phyloP scores from a whole-genome alignment of 2,888 invertebrate species.

The Tenthredo distinguenda region DNA sequence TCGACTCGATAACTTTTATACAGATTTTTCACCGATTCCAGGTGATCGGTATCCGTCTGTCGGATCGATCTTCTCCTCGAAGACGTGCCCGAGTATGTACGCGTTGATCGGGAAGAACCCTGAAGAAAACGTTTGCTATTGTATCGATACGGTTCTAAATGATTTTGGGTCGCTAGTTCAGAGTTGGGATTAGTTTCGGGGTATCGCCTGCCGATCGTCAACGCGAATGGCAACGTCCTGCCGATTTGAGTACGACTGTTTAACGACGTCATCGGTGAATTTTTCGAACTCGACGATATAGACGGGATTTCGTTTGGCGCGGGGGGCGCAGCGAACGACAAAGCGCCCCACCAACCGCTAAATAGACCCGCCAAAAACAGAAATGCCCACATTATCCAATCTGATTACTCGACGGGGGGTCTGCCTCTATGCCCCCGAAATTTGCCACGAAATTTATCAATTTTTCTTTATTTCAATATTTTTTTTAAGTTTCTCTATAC shows the following conservation, averaged over 20 bases:
- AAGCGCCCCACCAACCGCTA: conserved; percentile 76
- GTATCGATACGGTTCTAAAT: conserved; percentile 45
- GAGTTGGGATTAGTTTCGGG: background rate
- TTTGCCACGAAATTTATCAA: conserved; percentile 15
- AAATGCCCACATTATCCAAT: conserved; percentile 76
- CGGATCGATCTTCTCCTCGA: conserved; percentile 8
- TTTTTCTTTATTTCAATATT: conserved; percentile 46
- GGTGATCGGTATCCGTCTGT: background rate
- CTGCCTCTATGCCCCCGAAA: conserved; percentile 66
- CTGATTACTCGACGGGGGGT: conserved; percentile 64
- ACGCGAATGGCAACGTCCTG: background rate
- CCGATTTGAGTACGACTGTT: background rate
- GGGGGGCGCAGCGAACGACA: conserved; percentile 67
- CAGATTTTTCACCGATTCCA: conserved; percentile 1
- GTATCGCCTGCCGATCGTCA: conserved; percentile 11
- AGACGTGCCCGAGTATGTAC: background rate
- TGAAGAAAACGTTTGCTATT: background rate
- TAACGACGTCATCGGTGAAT: conserved; percentile 20
- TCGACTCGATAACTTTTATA: background rate
- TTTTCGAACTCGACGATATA: conserved; percentile 51
- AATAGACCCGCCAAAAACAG: conserved; percentile 75
- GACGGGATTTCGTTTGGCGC: conserved; percentile 34
- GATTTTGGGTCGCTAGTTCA: background rate
- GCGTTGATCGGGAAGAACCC: background rate
- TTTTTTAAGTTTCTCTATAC: conserved; percentile 35